A percentile compares a stretch with the other conserved stretches of the same genome.
Evolutionary conservation across 1,140 invertebrate species (phyloP).

Genomic region (Ptiloglossa arizonensis): DNA sequence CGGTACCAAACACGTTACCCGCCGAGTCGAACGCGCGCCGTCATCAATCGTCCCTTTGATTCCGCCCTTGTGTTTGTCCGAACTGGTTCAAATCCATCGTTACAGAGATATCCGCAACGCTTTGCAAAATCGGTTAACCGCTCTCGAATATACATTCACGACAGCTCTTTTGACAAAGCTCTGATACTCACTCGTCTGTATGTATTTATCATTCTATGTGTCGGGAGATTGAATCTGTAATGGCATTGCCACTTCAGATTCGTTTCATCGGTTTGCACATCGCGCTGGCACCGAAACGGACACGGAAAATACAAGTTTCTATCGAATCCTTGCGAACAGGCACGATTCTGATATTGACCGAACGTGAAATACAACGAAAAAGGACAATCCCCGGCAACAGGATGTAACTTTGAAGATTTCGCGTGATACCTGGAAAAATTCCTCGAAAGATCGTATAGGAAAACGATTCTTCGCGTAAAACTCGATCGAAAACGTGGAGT

Average conservation of each 20-base stretch:
- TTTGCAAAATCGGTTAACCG: constrained; percentile 34
- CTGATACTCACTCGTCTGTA: background rate
- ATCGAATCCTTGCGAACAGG: background rate
- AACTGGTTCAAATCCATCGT: constrained; percentile 16
- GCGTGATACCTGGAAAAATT: too few species aligned
- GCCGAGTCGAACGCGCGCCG: background rate
- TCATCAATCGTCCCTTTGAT: constrained; percentile 36
- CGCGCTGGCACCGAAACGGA: background rate
- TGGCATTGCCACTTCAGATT: constrained; percentile 2
- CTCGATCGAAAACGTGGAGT: too few species aligned
- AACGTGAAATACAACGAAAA: background rate
- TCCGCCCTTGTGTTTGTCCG: constrained; percentile 15
- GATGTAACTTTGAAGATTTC: too few species aligned
- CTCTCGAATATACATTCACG: constrained; percentile 30
- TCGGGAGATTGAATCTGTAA: constrained; percentile 22
- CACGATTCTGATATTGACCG: background rate
- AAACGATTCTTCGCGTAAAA: too few species aligned
- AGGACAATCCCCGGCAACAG: too few species aligned
- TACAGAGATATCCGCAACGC: constrained; percentile 11
- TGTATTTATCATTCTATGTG: constrained; percentile 19
- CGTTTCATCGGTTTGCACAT: background rate
- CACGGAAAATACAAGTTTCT: background rate
- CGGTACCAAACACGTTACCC: background rate
- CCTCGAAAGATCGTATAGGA: too few species aligned
- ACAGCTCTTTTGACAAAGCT: constrained; percentile 32